Base-by-base conservation (phyloP, 1,140 invertebrate species). In the Dinoponera quadriceps region DNA sequence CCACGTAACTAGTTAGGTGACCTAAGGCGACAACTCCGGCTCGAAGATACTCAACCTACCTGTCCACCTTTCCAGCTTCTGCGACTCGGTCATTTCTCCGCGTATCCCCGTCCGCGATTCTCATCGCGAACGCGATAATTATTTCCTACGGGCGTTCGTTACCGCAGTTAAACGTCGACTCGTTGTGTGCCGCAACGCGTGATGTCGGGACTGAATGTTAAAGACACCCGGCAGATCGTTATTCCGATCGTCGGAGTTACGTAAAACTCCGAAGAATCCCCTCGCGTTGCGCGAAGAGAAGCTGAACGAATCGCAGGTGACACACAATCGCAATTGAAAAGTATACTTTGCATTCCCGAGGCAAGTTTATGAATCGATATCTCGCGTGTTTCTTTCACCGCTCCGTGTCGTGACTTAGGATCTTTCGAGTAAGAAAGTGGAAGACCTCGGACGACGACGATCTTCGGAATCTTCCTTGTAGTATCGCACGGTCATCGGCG, bases 401-500 rank as follows among this genome's bases (percentile, higher is more conserved):
- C 63, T 87, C 81, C 66, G 29, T 73, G 38, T 49, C 65, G 54
- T 84, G 49, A 63, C 73, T 86, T 60, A 57, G 59, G 60, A 65
- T 82, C 77, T 80, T 25, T 54, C 33, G 38, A 14, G 33, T 3
- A 44, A 65, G 49, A 73, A 54, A 49, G 2, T 33, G 27, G 57
- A 84, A 84, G 66, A 85, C 55, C 72, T 85, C 13, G 74, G 38
- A 11, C 38, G 38, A 3, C n/a, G 38, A 25, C 62, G 71, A 54
- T 66, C 48, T 66, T 84, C 83, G 72, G 62, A 75, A 1, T 11
- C 54, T 57, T 59, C 27, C 54, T 78, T 77, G 72, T 84, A 82
- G 72, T 82, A 73, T 68, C 86, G 69, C 69, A 60, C 74, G 71
- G 80, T 90, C 88, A 89, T 86, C 82, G 77, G 72, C 68, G 66